Conservation (phyloP, 2,797 vertebrate species). For the Amazona finschi region DNA sequence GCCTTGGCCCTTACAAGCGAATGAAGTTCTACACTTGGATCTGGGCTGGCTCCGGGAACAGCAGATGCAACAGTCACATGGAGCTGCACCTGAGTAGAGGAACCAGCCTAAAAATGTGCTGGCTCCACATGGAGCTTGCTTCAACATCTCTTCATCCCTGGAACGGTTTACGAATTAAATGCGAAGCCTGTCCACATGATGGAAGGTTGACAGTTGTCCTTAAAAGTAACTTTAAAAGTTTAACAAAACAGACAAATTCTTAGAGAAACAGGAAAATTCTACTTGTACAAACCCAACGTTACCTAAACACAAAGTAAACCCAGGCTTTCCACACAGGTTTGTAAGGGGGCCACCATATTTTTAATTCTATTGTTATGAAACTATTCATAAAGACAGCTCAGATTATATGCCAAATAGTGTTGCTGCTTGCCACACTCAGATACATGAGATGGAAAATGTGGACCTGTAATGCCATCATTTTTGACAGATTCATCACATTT, state of each 20-base stretch:
- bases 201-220: not conserved
- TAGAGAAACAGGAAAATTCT: not conserved
- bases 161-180: not conserved
- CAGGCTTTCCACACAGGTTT: not conserved
- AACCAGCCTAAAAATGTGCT: not conserved
- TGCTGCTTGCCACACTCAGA: not conserved
- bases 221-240: not conserved
- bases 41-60: not conserved
- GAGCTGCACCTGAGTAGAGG: not conserved
- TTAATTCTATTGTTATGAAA: not conserved
- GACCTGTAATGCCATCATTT: not conserved
- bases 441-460: not conserved
- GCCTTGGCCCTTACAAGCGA: not conserved
- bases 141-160: not conserved
- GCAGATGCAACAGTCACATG: not conserved
- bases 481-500: not conserved
- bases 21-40: not conserved
- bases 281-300: not conserved
- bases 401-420: not conserved
- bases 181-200: not conserved
- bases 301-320: not conserved
- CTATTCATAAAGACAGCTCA: not conserved
- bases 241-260: not conserved
- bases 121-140: not conserved
- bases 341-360: not conserved